Evolutionary conservation across 2,113 vertebrate species (phyloP), one percentile per base, ranked within the genome.

Genomic region (Penelope pileata): DNA sequence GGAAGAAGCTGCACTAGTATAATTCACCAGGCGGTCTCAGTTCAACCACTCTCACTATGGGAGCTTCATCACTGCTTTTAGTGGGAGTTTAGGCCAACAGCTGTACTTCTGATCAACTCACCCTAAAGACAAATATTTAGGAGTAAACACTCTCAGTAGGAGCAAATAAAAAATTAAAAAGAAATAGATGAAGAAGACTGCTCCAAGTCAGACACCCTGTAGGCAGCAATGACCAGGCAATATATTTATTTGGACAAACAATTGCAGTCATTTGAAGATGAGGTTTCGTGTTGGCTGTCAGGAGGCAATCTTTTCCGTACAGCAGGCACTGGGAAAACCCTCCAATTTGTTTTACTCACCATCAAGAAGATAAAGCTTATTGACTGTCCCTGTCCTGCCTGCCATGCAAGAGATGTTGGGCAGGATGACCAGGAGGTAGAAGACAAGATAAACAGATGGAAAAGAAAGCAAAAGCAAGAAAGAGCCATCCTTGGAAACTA

Each of bases 21-120:
- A 4, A 77, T 58, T 74, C 48, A 47, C 38, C 38, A 29, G 27
- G 16, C 24, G 59, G 12, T 17, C 60, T 8, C 56, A 12, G 43
- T 83, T 22, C 30, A 34, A n/a, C 6, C 1, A 1, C 30, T 30
- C 10, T 4, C 53, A 26, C n/a, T 13, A 9, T 2, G 19, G 59
- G 7, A 83, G 11, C 12, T 53, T 47, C 47, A 53, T 42, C 13
- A 0, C 36, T 14, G 18, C 27, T 43, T 83, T 91, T 40, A 40
- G 24, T 40, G 23, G 69, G 16, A 91, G 5, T 59, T 68, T 42
- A 72, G 12, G 1, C 26, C 78, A 75, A 43, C 9, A 26, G 6
- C n/a, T 42, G 30, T 16, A 56, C 24, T 91, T 79, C 58, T 63
- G 38, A 74, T 30, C 72, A 59, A 27, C 10, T 12, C 45, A 43